Base-by-base conservation (phyloP, 1,140 invertebrate genomes). In the Brachionus paranguensis region DNA sequence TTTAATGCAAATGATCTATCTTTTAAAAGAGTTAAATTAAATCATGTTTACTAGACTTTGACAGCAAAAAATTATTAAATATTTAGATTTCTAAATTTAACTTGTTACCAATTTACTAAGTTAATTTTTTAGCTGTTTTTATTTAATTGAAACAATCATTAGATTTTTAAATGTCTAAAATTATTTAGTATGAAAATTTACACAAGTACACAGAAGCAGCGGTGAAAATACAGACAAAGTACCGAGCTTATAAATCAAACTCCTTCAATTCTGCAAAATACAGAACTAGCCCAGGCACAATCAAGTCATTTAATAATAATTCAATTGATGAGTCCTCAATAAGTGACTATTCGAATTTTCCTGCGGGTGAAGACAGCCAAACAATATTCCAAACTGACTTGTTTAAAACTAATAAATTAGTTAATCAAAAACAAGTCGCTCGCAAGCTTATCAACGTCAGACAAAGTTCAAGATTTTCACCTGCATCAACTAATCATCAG, bases 131-230 rank as follows among this genome's bases (percentile, higher is more conserved):
- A 29, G 3, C 27, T 29, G 3, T 29, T 29, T 29, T 29, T 29
- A 3, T 29, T 37, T 37, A 7, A 37, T 7, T 37, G 1, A 3
- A 29, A 29, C 2, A 37, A 37, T 3, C 2, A 5, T 24, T 24
- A 1, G 33, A 37, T 37, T 37, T 37, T 45, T 6, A 37, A 37
- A 37, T 37, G 0, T 7, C 33, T 5, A 37, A 12, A 3, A 37
- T 78, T 78, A 24, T 55, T 50, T 53, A 81, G 78, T 81, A 81
- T 68, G 78, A 81, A 45, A 60, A 81, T 64, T 64, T 81, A 20
- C 78, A 81, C 12, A 81, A 81, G 12, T 81, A 64, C 53, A 64
- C 37, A n/a, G 78, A 68, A 43, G 78, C 78, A 60, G 78, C 64
- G 12, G 64, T 60, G 37, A 81, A 81, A 37, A 68, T 81, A 20